A percentile compares a stretch with the other conserved stretches of the same genome.
These are phyloP conservation scores for Malthinus flaveolus DNA, from an alignment of 2,888 invertebrate genomes.

Conservation along the genomic window DNA sequence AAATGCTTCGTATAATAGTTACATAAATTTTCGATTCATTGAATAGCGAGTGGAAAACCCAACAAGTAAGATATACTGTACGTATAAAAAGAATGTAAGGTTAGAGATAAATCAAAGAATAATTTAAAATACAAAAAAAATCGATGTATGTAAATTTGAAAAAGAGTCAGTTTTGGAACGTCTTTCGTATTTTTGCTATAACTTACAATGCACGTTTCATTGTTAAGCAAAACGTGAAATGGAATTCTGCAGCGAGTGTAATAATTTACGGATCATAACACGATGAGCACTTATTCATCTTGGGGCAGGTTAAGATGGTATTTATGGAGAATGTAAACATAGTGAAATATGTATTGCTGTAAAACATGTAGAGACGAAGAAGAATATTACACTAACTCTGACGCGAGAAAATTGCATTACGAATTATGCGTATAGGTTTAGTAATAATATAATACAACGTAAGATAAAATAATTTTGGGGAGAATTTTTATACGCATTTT, in stretches of 20 bases:
- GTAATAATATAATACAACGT: no score
- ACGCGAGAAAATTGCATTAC: conserved; percentile 30
- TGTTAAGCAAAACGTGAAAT: conserved; percentile 26
- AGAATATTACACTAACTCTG: conserved; percentile 26
- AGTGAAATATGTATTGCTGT: conserved; percentile 15
- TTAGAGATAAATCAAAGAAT: background rate
- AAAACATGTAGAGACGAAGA: conserved; percentile 16
- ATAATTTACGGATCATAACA: conserved; percentile 30
- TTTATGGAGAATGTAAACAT: conserved; percentile 21
- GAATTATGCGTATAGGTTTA: conserved; percentile 1
- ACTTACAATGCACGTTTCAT: conserved; percentile 14
- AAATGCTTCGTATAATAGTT: no score
- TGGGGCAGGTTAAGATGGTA: conserved; percentile 21
- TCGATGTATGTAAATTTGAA: no score
- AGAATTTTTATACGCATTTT: no score
- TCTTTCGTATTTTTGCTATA: no score
- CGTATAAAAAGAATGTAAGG: background rate
- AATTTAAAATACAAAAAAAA: conserved; percentile 1
- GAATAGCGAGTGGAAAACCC: no score
- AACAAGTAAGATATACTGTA: no score
- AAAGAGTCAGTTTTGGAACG: no score
- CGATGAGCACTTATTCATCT: conserved; percentile 26
- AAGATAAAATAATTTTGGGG: no score
- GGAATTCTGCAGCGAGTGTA: conserved; percentile 29
- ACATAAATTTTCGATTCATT: no score